Percentiles rank a stretch among this genome's conserved stretches.
These are phyloP conservation scores for Hylaeus volcanicus DNA, from an alignment of 1,140 invertebrate species.

Conservation along the genomic window DNA sequence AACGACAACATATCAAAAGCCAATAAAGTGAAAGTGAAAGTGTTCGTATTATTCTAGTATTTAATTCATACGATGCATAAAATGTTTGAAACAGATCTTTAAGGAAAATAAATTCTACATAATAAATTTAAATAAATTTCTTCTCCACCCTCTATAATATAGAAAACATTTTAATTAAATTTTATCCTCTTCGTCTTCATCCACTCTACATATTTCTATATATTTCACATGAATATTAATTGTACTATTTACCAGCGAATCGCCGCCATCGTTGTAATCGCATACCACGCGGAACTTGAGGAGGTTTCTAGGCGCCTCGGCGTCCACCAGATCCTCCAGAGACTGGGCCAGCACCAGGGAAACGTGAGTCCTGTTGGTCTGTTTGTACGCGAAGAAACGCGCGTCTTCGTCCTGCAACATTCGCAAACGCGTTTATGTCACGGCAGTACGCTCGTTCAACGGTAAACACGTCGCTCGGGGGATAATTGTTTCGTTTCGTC, in stretches of 20 bases:
- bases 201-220: too few relatives aligned
- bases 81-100: too few relatives aligned
- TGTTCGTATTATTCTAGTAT: too few relatives aligned
- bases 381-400: slow-evolving; percentile 86
- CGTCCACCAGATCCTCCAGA: slow-evolving; percentile 89
- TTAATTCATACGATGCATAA: too few relatives aligned
- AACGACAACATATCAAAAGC: too few relatives aligned
- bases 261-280: slow-evolving; percentile 74
- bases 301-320: slow-evolving; percentile 89
- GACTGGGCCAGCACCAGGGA: slow-evolving; percentile 87
- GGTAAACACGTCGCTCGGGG: slow-evolving; percentile 1
- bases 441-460: slow-evolving; percentile 22
- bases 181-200: too few relatives aligned
- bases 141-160: too few relatives aligned
- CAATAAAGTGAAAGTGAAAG: too few relatives aligned
- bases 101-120: too few relatives aligned
- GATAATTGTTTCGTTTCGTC: slow-evolving; percentile 14
- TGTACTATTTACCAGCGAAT: slow-evolving; percentile 75
- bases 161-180: too few relatives aligned
- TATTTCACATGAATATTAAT: neutral
- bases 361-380: slow-evolving; percentile 87
- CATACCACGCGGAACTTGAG: slow-evolving; percentile 89
- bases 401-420: slow-evolving; percentile 83
- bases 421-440: slow-evolving; percentile 12
- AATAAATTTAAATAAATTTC: too few relatives aligned